These are phyloP conservation scores for Magallana gigas DNA, from an alignment of 1,140 invertebrate genomes.

Conservation along the genomic window DNA sequence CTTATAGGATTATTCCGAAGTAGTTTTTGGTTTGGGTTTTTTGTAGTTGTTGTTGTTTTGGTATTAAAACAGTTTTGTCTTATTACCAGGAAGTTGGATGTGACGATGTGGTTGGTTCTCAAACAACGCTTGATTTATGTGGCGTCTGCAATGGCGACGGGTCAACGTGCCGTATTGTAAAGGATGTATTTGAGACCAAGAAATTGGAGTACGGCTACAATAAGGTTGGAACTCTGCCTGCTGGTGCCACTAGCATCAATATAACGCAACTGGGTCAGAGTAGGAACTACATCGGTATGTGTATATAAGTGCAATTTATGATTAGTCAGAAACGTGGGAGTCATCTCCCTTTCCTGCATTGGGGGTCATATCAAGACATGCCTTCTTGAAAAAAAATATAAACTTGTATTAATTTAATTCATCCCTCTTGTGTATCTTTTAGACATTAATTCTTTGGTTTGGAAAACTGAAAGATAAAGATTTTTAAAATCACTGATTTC, in stretches of 20 bases:
- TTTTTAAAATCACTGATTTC: background rate
- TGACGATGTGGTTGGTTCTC: conserved; percentile 48
- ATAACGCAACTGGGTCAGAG: conserved; percentile 49
- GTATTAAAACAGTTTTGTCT: background rate
- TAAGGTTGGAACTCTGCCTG: conserved; percentile 44
- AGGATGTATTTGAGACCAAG: conserved; percentile 37
- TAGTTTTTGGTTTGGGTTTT: no score
- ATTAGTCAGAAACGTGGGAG: no score
- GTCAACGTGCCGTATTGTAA: conserved; percentile 37
- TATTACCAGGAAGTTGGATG: conserved; percentile 51
- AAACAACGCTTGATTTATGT: conserved; percentile 44
- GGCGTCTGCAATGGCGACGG: conserved; percentile 53
- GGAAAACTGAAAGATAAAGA: no score
- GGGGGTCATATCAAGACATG: no score
- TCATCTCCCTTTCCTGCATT: no score
- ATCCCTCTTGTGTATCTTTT: no score
- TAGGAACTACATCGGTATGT: conserved; percentile 54
- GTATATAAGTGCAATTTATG: no score
- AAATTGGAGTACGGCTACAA: conserved; percentile 50
- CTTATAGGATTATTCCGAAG: no score
- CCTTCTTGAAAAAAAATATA: no score
- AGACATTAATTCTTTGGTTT: no score
- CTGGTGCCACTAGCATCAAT: conserved; percentile 50
- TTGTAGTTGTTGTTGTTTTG: no score
- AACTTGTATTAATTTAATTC: no score